Percentiles rank a stretch among this genome's conserved stretches.
phyloP scores from a whole-genome alignment of 2,888 invertebrate species.

The Scaptomyza caliginosa region DNA sequence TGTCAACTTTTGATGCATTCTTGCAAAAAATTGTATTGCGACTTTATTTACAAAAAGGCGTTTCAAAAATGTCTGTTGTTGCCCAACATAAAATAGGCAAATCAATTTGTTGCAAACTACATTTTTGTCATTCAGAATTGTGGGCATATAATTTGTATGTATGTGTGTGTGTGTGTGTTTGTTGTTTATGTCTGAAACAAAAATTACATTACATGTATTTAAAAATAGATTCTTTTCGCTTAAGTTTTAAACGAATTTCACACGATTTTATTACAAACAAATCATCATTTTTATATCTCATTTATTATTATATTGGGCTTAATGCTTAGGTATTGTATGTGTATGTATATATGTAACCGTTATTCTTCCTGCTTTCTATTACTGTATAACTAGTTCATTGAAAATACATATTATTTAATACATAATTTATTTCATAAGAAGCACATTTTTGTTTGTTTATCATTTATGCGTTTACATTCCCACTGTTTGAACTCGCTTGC shows the following conservation, averaged over 20 bases:
- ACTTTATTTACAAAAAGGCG: slow-evolving; percentile 77
- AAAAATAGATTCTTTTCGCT: slow-evolving; percentile 47
- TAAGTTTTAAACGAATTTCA: slow-evolving; percentile 48
- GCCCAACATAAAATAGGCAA: slow-evolving; percentile 28
- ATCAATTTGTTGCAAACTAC: slow-evolving; percentile 25
- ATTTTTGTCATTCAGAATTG: slow-evolving; percentile 13
- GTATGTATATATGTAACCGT: slow-evolving; percentile 48
- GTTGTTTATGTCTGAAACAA: slow-evolving; percentile 51
- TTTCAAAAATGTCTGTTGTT: slow-evolving; percentile 36
- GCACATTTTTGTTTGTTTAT: slow-evolving; percentile 64
- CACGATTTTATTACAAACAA: slow-evolving; percentile 53
- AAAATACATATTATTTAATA: slow-evolving; percentile 68
- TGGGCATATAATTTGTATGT: slow-evolving; percentile 12
- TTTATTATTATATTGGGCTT: slow-evolving; percentile 39
- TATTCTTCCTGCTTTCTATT: slow-evolving; percentile 36
- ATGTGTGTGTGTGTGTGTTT: slow-evolving; percentile 15
- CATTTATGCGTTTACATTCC: slow-evolving; percentile 65
- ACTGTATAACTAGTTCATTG: slow-evolving; percentile 69
- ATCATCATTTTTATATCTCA: slow-evolving; percentile 14
- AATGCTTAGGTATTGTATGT: slow-evolving; percentile 39
- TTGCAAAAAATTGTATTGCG: slow-evolving; percentile 40
- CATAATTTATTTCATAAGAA: slow-evolving; percentile 70
- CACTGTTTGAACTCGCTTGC: slow-evolving; percentile 58
- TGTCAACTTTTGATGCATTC: slow-evolving; percentile 30
- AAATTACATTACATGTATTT: slow-evolving; percentile 43